Evolutionary conservation across 2,113 vertebrate genomes (phyloP), one percentile per base, ranked within the genome.

Genomic region (Pomatorhinus ruficollis): DNA sequence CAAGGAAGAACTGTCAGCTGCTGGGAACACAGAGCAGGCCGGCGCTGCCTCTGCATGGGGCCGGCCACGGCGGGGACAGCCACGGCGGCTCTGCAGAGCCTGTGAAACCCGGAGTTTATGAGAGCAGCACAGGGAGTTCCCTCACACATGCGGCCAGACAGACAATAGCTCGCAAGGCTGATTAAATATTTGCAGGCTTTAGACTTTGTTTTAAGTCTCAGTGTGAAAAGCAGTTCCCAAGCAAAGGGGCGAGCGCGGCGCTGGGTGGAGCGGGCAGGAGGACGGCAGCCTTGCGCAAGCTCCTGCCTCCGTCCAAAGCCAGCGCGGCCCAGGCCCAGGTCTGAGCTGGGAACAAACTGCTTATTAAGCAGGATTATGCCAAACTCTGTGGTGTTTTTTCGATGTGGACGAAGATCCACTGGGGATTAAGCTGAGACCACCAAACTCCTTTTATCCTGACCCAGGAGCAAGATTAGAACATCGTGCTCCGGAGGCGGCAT

Each of bases 101-200:
- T 6, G 71, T 30, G 49, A n/a, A 76, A n/a, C 54, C 12, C 7
- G 3, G 2, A 44, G 35, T 57, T 80, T 31, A 35, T 64, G 87
- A 79, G 22, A 87, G 65, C 66, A 75, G 81, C 28, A 45, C 87
- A 91, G 95, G 94, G 93, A 97, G 95, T 90, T 91, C 93, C 95
- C 93, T 96, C 91, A 72, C 94, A 95, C 89, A 83, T 35, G 50
- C 90, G 64, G 72, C 69, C 2, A 95, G 70, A 7, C 83, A 96
- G 53, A 97, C 94, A 95, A 97, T 91, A 82, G 96, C 81, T 91
- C 49, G 2, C 81, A 39, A 68, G 77, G 81, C 89, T 0, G 84
- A 96, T 80, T 72, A 61, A 95, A 66, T 81, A 87, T 91, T 18
- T 85, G 74, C 88, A 96, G 91, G 84, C 80, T 90, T 78, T 6